Percentiles rank a stretch among this genome's conserved stretches.
Evolutionary conservation across 2,797 vertebrate species (phyloP).

Genomic region (Chiloscyllium punctatum): DNA sequence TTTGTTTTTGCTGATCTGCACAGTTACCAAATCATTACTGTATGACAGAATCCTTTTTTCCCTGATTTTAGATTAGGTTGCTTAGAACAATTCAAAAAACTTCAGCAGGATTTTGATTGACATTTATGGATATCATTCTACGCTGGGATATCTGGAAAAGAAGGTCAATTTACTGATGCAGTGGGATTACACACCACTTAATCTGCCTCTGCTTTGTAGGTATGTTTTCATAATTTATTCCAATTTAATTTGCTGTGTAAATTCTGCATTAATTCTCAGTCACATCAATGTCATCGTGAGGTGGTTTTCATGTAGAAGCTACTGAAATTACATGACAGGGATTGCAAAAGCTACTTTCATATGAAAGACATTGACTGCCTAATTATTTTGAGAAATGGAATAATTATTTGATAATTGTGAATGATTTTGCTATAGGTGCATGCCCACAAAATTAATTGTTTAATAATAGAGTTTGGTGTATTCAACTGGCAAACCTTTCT

Average conservation of each 20-base stretch:
- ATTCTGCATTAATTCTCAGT: neutral
- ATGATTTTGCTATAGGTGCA: neutral
- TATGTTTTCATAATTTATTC: slow-evolving; percentile 14
- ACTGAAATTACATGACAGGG: neutral
- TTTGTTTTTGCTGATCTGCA: neutral
- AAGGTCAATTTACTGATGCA: neutral
- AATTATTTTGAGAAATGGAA: slow-evolving; percentile 21
- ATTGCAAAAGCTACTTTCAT: neutral
- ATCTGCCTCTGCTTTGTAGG: neutral
- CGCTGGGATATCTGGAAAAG: neutral
- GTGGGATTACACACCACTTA: neutral
- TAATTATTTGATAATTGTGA: slow-evolving; percentile 31
- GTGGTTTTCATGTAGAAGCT: slow-evolving; percentile 14
- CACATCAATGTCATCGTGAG: neutral
- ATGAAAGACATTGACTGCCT: neutral
- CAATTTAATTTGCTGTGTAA: slow-evolving; percentile 10
- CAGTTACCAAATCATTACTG: neutral
- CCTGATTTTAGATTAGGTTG: neutral
- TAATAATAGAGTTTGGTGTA: neutral
- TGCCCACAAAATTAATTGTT: neutral
- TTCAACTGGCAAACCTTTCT: neutral
- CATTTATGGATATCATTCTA: neutral
- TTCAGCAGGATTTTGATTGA: neutral
- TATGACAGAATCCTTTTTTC: neutral
- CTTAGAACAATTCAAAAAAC: neutral